Percentiles rank a stretch among this genome's conserved stretches.
phyloP scores from a whole-genome alignment of 1,140 invertebrate genomes.

The Himalopsyche phryganea region DNA sequence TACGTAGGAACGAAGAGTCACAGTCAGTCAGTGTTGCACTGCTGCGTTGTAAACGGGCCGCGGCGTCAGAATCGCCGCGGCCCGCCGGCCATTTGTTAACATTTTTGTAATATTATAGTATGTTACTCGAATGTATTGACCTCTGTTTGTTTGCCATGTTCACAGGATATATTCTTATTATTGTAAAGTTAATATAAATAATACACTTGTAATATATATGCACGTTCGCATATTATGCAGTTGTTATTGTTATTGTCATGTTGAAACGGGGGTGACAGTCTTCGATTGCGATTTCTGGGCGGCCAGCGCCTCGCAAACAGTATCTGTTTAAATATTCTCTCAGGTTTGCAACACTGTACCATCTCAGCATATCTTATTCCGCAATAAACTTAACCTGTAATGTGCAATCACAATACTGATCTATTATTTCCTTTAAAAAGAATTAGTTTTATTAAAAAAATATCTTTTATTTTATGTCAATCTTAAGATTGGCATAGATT shows the following conservation, averaged over 20 bases:
- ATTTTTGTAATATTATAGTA: conserved; percentile 11
- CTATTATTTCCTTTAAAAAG: too few relatives aligned
- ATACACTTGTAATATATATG: conserved; percentile 12
- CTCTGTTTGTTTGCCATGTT: not conserved
- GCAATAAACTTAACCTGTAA: too few relatives aligned
- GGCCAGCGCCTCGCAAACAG: not conserved
- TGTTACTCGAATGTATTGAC: not conserved
- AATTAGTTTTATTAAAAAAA: too few relatives aligned
- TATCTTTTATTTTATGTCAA: too few relatives aligned
- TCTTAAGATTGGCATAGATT: too few relatives aligned
- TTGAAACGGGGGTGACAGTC: too few relatives aligned
- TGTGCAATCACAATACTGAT: too few relatives aligned
- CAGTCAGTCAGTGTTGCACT: not conserved
- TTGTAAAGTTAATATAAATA: not conserved
- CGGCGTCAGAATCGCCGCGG: too few relatives aligned
- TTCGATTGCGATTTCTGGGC: too few relatives aligned
- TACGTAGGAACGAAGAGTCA: conserved; percentile 17
- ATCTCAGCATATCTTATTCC: not conserved
- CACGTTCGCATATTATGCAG: conserved; percentile 6
- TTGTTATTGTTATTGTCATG: not conserved
- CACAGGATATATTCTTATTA: not conserved
- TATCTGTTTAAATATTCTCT: not conserved
- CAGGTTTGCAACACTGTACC: not conserved
- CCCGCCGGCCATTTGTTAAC: conserved; percentile 13
- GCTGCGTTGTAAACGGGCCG: not conserved